Conservation (phyloP, 2,888 invertebrate genomes). For the Sinelater perroti region DNA sequence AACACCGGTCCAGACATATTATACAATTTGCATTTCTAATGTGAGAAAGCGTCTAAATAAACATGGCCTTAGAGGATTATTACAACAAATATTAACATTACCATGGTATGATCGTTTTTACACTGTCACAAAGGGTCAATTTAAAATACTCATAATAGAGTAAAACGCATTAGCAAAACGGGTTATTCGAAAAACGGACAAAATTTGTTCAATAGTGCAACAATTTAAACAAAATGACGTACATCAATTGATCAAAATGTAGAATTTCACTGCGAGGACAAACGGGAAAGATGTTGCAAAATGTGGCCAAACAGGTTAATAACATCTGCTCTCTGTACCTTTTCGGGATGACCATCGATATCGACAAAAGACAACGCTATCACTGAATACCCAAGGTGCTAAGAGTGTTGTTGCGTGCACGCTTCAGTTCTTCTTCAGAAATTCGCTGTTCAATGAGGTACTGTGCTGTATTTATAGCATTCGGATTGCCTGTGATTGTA, state of each 20-base stretch:
- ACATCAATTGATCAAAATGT: too few relatives aligned
- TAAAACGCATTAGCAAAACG: conserved; percentile 15
- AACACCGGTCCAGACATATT: conserved; percentile 11
- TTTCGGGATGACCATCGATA: conserved; percentile 33
- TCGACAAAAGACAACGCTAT: conserved; percentile 48
- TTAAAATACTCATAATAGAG: conserved; percentile 29
- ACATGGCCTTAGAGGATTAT: conserved; percentile 23
- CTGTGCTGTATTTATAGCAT: conserved; percentile 90
- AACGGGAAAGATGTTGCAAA: conserved; percentile 1
- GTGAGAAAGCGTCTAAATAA: conserved; percentile 30
- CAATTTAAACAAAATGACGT: too few relatives aligned
- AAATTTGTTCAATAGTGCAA: too few relatives aligned
- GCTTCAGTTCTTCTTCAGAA: conserved; percentile 93
- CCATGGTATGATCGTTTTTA: conserved; percentile 20
- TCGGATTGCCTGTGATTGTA: conserved; percentile 90
- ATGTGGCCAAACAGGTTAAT: conserved; percentile 18
- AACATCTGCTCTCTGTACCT: conserved; percentile 49
- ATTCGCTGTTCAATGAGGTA: conserved; percentile 97
- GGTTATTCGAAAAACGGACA: too few relatives aligned
- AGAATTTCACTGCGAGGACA: conserved; percentile 21
- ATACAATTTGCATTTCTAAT: conserved; percentile 20
- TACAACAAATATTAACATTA: conserved; percentile 21
- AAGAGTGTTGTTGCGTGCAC: conserved; percentile 87
- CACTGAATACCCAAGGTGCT: conserved; percentile 76
- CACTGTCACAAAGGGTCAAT: conserved; percentile 35